phyloP scores from a whole-genome alignment of 1,140 invertebrate species.

The Atta cephalotes region DNA sequence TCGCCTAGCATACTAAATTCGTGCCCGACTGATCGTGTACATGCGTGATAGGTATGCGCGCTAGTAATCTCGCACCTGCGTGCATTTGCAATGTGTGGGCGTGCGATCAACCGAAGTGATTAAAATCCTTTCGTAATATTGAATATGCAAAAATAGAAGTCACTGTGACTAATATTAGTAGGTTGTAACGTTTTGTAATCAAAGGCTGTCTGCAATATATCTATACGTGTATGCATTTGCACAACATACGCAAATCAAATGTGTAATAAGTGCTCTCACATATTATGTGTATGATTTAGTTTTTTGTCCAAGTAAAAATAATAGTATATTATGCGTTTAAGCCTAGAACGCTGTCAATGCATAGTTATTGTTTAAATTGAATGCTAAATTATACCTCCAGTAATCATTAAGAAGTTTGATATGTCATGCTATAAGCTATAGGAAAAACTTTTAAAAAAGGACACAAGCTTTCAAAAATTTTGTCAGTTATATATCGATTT shows the following conservation, averaged over 20 bases:
- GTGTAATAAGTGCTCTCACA: too few relatives aligned
- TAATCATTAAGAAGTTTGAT: too few relatives aligned
- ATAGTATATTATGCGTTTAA: too few relatives aligned
- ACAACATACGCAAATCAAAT: neutral
- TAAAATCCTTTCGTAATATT: neutral
- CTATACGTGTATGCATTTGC: neutral
- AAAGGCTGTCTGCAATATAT: neutral
- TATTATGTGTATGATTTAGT: too few relatives aligned
- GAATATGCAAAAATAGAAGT: constrained; percentile 37
- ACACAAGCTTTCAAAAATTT: too few relatives aligned
- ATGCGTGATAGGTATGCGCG: constrained; percentile 3
- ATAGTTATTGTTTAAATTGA: too few relatives aligned
- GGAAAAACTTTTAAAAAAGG: too few relatives aligned
- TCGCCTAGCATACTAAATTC: constrained; percentile 45
- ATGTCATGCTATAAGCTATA: too few relatives aligned
- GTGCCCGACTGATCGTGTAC: constrained; percentile 15
- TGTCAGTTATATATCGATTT: too few relatives aligned
- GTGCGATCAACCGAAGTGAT: neutral
- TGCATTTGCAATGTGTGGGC: constrained; percentile 19
- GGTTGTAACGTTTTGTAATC: neutral
- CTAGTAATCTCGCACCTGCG: constrained; percentile 42
- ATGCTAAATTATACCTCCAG: too few relatives aligned
- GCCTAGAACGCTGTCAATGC: too few relatives aligned
- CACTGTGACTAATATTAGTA: neutral
- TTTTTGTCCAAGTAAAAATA: too few relatives aligned